Evolutionary conservation across 2,797 vertebrate species (phyloP), one percentile per base, ranked within the genome.

Genomic region (Vireo griseus): DNA sequence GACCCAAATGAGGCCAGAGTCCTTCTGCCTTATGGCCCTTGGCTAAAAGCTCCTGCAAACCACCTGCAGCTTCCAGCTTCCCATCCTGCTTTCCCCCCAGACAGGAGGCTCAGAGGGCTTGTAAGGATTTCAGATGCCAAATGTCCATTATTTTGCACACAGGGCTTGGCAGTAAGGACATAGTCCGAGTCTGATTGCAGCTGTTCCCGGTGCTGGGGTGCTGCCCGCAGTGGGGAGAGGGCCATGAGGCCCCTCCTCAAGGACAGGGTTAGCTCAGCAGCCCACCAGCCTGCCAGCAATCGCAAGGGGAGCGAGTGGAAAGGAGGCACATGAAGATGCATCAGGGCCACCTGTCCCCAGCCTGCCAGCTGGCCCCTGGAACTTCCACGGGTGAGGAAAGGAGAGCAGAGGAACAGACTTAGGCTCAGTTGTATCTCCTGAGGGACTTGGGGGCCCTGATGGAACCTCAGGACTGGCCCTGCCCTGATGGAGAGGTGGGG

Each of bases 301-400:
- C 1, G 0, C 26, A 10, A 13, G 22, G 9, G 3, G 0, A 26
- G 6, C 0, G 0, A 44, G 42, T 0, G 1, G 52, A 20, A 55
- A 59, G 54, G 42, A 47, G 28, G 10, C 0, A 2, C 10, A 1
- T 1, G 2, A 20, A n/a, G 7, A 7, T 28, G 24, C 26, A 6
- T 7, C 6, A 2, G 40, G n/a, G 25, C 21, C 40, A 5, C 6
- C 65, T 17, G 10, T 24, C 47, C 90, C 18, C 26, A 45, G 6
- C 5, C 7, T 3, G 59, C 9, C 42, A 44, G 59, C 9, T 3
- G 11, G 25, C 10, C 25, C 35, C 55, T 9, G 12, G 4, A 40
- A 4, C n/a, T 19, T 12, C 19, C 63, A 37, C 5, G 3, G 48
- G 9, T 3, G 33, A 54, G 44, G n/a, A 61, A 13, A 67, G 1